Percentiles rank a stretch among this genome's conserved stretches.
These are phyloP conservation scores for Danio albolineatus DNA, from an alignment of 2,797 vertebrate species.

Conservation along the genomic window DNA sequence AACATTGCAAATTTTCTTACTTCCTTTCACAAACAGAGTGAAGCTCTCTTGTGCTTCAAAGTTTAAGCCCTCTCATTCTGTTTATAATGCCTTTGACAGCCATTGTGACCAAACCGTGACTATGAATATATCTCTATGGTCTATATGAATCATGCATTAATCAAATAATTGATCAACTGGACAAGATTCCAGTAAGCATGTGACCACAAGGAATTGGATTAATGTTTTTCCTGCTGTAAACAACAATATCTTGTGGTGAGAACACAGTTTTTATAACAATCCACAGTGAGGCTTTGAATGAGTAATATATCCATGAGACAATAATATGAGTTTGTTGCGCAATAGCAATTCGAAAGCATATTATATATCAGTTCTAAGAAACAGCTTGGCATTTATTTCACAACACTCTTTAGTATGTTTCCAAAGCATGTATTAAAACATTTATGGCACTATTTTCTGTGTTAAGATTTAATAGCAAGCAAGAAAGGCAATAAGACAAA, in stretches of 20 bases:
- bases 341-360: conserved; percentile 23
- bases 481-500: conserved; percentile 26
- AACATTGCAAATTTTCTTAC: conserved; percentile 58
- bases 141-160: conserved; percentile 52
- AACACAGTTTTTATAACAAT: conserved; percentile 19
- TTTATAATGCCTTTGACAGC: conserved; percentile 55
- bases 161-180: conserved; percentile 47
- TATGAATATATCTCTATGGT: conserved; percentile 47
- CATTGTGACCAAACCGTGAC: conserved; percentile 27
- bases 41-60: conserved; percentile 58
- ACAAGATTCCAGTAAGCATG: conserved; percentile 37
- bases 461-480: conserved; percentile 29
- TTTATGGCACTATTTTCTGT: conserved; percentile 38
- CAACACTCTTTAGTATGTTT: conserved; percentile 51
- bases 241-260: conserved; percentile 37
- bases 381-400: conserved; percentile 28
- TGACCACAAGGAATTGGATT: conserved; percentile 48
- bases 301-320: conserved; percentile 44
- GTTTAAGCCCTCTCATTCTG: conserved; percentile 54
- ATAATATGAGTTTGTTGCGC: conserved; percentile 49
- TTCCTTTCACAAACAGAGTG: conserved; percentile 58
- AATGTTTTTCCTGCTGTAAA: conserved; percentile 37
- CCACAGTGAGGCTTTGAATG: conserved; percentile 20
- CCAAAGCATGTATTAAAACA: conserved; percentile 55
- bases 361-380: conserved; percentile 54